phyloP scores from a whole-genome alignment of 2,888 invertebrate species.

The Peribatodes rhomboidaria region DNA sequence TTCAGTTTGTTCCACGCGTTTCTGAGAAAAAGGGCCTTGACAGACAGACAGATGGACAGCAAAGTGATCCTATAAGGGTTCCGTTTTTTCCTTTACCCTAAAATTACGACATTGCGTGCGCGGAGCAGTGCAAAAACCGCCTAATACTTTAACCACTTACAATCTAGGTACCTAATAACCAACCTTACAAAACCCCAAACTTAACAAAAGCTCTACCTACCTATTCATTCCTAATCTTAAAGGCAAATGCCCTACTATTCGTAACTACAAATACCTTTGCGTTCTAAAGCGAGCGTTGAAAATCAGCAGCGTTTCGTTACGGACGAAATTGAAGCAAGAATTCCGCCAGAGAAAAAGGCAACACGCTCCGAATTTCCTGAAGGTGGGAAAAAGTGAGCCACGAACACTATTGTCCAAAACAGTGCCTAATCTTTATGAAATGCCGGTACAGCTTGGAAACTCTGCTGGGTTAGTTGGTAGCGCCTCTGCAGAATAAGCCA shows the following conservation, averaged over 20 bases:
- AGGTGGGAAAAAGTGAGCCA: constrained; percentile 37
- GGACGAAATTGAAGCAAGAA: constrained; percentile 29
- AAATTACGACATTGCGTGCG: no score
- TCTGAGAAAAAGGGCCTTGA: no score
- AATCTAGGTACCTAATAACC: constrained; percentile 1
- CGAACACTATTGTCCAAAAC: neutral
- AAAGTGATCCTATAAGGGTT: no score
- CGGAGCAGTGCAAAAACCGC: no score
- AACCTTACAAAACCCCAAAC: constrained; percentile 4
- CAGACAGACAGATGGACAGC: no score
- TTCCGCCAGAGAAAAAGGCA: constrained; percentile 35
- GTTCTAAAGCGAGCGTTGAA: constrained; percentile 29
- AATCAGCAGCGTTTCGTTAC: constrained; percentile 34
- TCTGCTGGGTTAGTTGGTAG: no score
- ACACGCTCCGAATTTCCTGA: constrained; percentile 38
- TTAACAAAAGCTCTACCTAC: constrained; percentile 1
- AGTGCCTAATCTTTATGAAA: constrained; percentile 15
- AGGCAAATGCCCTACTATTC: constrained; percentile 27
- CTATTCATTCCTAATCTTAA: constrained; percentile 19
- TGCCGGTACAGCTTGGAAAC: no score
- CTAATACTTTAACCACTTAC: neutral
- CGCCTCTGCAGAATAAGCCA: no score
- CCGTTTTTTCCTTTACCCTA: neutral
- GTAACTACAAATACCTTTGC: constrained; percentile 34
- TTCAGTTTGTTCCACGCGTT: no score